phyloP scores from a whole-genome alignment of 2,888 invertebrate species.

The Pristionchus arcanus region DNA sequence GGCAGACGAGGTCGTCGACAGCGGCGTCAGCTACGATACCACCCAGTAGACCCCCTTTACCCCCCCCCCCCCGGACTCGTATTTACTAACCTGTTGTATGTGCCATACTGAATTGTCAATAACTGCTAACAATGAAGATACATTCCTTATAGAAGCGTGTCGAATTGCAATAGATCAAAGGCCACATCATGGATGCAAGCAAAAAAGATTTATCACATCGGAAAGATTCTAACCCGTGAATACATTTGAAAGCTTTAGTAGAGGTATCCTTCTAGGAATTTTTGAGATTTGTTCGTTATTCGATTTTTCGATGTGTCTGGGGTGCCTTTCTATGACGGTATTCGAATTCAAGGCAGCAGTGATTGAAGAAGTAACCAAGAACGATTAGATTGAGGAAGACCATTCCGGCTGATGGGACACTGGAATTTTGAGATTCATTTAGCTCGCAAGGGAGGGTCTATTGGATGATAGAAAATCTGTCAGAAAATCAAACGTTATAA shows the following conservation, averaged over 20 bases:
- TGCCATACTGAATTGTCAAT: neutral
- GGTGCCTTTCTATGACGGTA: slow-evolving; percentile 25
- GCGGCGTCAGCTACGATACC: neutral
- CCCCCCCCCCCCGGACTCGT: neutral
- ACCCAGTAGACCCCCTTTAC: neutral
- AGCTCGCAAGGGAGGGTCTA: neutral
- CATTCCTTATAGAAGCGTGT: too few relatives aligned
- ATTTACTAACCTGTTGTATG: neutral
- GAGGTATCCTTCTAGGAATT: neutral
- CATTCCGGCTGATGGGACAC: slow-evolving; percentile 65
- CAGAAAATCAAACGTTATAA: too few relatives aligned
- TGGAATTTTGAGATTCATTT: neutral
- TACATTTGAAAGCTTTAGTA: neutral
- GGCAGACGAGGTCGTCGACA: neutral
- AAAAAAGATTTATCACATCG: neutral
- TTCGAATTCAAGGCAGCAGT: slow-evolving; percentile 72
- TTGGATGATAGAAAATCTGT: neutral
- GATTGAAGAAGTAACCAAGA: slow-evolving; percentile 77
- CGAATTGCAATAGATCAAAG: neutral
- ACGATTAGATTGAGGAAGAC: slow-evolving; percentile 73
- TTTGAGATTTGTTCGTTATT: slow-evolving; percentile 2
- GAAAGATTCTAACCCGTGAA: neutral
- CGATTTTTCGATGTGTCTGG: neutral
- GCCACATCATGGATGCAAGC: neutral
- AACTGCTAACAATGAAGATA: neutral